A percentile compares a stretch with the other conserved stretches of the same genome.
Conservation (phyloP, 1,140 invertebrate species). For the Brachionus rotundiformis region DNA sequence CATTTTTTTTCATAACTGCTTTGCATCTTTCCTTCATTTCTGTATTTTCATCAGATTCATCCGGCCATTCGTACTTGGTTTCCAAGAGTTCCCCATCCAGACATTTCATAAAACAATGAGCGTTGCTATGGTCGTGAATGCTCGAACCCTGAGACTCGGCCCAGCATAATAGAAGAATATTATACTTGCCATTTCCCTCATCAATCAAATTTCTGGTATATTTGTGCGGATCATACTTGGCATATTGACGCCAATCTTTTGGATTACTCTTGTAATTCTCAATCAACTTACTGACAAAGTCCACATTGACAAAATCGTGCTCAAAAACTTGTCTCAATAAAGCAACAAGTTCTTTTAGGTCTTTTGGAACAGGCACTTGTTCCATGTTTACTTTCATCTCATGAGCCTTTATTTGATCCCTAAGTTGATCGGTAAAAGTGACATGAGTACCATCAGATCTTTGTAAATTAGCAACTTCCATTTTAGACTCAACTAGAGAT, state of each 20-base stretch:
- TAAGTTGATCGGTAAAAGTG: neutral
- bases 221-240: conserved; percentile 89
- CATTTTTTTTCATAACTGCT: conserved; percentile 71
- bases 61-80: conserved; percentile 76
- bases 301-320: conserved; percentile 78
- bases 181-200: conserved; percentile 92
- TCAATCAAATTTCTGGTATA: conserved; percentile 92
- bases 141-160: conserved; percentile 87
- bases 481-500: neutral
- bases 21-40: conserved; percentile 69
- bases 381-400: conserved; percentile 28
- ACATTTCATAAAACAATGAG: conserved; percentile 94
- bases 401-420: conserved; percentile 16
- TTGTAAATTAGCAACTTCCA: conserved; percentile 30
- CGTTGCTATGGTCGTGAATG: conserved; percentile 92
- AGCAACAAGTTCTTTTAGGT: conserved; percentile 73
- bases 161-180: conserved; percentile 96
- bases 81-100: conserved; percentile 67
- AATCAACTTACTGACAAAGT: conserved; percentile 82
- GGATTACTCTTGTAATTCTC: conserved; percentile 81
- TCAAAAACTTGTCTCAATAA: conserved; percentile 76
- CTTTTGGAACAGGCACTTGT: conserved; percentile 53
- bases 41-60: conserved; percentile 55
- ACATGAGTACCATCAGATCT: neutral
- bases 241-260: conserved; percentile 87